These are phyloP conservation scores for Chydorus sphaericus DNA, from an alignment of 2,888 invertebrate genomes.

Conservation along the genomic window DNA sequence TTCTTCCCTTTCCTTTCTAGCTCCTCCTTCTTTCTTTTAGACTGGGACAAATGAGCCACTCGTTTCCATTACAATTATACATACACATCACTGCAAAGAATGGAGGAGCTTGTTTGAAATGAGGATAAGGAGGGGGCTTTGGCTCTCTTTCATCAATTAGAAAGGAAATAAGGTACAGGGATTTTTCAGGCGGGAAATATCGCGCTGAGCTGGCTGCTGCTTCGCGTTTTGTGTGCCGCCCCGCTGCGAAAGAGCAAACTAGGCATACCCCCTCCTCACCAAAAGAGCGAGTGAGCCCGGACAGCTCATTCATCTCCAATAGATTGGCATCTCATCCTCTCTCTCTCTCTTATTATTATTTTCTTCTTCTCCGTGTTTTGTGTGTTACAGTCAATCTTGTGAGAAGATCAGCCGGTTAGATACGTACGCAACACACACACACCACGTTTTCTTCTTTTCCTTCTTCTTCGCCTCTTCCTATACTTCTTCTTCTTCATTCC, in stretches of 20 bases:
- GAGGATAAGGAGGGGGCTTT: no score
- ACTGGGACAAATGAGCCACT: conserved; percentile 1
- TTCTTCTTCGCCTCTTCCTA: neutral
- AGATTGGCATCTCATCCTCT: conserved; percentile 8
- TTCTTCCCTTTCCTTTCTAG: no score
- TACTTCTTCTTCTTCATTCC: neutral
- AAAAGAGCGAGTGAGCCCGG: neutral
- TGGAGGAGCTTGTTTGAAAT: no score
- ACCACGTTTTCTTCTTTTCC: neutral
- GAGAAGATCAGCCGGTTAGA: no score
- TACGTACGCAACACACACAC: neutral
- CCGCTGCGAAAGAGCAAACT: neutral
- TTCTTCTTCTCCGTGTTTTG: neutral
- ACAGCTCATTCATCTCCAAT: conserved; percentile 7
- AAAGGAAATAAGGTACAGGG: neutral
- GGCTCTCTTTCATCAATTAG: neutral
- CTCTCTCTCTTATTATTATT: neutral
- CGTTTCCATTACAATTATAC: neutral
- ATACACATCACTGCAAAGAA: neutral
- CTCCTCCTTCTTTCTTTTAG: no score
- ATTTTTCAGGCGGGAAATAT: conserved; percentile 1
- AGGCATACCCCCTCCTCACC: neutral
- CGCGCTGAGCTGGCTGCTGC: neutral
- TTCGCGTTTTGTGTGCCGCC: neutral
- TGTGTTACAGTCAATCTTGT: no score